Percentiles rank a stretch among this genome's conserved stretches.
phyloP scores from a whole-genome alignment of 2,888 invertebrate genomes.

The Microctonus aethiopoides region DNA sequence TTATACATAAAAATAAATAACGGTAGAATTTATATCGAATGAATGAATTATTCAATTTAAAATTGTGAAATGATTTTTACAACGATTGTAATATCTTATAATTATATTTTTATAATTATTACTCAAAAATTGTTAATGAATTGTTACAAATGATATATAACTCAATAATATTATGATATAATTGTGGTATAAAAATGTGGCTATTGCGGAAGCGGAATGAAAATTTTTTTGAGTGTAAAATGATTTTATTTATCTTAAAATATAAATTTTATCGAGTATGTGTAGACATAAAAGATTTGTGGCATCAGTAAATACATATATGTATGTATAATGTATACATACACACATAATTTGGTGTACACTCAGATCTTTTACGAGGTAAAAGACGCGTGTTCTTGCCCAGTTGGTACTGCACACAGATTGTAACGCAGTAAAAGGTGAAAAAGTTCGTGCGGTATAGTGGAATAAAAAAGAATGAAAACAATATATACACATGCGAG shows the following conservation, averaged over 20 bases:
- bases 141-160: background rate
- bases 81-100: background rate
- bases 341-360: background rate
- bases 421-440: background rate
- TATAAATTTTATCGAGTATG: background rate
- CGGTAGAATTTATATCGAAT: too few species aligned
- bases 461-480: background rate
- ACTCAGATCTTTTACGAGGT: slow-evolving; percentile 14
- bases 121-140: background rate
- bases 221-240: background rate
- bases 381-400: background rate
- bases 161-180: background rate
- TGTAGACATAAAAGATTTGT: background rate
- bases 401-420: slow-evolving; percentile 1
- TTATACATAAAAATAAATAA: too few species aligned
- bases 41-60: too few species aligned
- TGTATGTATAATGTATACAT: background rate
- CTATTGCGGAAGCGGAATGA: background rate
- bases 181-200: too few species aligned
- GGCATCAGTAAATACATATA: background rate
- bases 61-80: background rate
- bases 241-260: background rate
- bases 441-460: too few species aligned
- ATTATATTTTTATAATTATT: background rate
- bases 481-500: background rate